These are phyloP conservation scores for Limosa lapponica DNA, from an alignment of 2,797 vertebrate species.

Conservation along the genomic window DNA sequence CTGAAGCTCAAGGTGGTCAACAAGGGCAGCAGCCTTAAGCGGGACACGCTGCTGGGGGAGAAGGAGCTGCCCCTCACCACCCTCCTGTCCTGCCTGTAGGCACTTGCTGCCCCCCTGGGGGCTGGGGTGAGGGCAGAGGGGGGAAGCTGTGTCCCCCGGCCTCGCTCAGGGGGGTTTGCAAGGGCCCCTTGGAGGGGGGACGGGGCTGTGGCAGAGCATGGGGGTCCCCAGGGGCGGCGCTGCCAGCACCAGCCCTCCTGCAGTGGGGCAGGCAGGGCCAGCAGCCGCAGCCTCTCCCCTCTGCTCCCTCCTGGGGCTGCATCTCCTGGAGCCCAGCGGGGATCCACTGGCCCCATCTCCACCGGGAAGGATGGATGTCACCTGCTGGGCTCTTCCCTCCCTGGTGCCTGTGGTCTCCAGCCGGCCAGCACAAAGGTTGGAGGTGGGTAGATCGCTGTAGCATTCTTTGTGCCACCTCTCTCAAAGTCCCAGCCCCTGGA, in stretches of 20 bases:
- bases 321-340: neutral
- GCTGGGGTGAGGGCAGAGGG: neutral
- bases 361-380: neutral
- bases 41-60: slow-evolving; percentile 92
- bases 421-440: neutral
- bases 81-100: slow-evolving; percentile 81
- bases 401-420: neutral
- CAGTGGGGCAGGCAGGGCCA: neutral
- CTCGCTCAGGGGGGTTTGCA: neutral
- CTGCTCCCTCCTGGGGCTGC: neutral
- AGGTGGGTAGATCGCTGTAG: neutral
- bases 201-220: accelerated
- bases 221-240: neutral
- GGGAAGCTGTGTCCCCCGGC: neutral
- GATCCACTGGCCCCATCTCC: neutral
- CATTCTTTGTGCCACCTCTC: neutral
- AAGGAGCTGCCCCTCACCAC: slow-evolving; percentile 88
- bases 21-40: slow-evolving; percentile 94
- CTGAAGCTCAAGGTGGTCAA: slow-evolving; percentile 98
- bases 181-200: neutral
- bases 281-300: neutral
- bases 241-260: neutral
- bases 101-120: neutral
- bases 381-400: neutral
- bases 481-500: neutral